Percentiles rank a stretch among this genome's conserved stretches.
These are phyloP conservation scores for Pardalotus punctatus DNA, from an alignment of 2,113 vertebrate genomes.

Conservation along the genomic window DNA sequence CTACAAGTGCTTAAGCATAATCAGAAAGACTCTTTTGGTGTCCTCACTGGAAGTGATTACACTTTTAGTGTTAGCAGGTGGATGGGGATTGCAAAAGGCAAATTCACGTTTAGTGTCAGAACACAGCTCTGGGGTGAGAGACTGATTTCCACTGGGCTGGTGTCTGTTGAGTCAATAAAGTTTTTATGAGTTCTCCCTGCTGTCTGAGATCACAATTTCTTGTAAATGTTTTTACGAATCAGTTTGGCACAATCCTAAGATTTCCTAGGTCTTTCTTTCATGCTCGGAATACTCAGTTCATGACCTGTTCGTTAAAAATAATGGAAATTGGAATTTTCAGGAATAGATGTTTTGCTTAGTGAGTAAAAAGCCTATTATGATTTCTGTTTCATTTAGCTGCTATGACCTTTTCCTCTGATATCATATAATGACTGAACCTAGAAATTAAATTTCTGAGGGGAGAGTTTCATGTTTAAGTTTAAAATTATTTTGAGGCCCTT, in stretches of 20 bases:
- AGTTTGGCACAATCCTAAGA: neutral
- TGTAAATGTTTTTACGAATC: slow-evolving; percentile 32
- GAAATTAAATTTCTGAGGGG: neutral
- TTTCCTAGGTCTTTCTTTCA: neutral
- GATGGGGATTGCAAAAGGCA: neutral
- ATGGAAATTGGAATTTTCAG: slow-evolving; percentile 4
- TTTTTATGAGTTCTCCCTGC: neutral
- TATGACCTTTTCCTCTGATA: neutral
- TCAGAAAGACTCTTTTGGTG: neutral
- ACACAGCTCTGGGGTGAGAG: neutral
- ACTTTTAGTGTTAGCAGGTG: neutral
- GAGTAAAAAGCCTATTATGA: neutral
- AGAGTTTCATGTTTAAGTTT: neutral
- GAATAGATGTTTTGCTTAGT: neutral
- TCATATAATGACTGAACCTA: neutral
- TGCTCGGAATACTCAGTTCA: slow-evolving; percentile 40
- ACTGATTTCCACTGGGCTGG: neutral
- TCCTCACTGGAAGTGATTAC: neutral
- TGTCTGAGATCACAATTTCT: slow-evolving; percentile 33
- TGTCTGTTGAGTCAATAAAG: neutral
- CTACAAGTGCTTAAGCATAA: neutral
- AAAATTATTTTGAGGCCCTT: neutral
- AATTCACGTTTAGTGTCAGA: neutral
- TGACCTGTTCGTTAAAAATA: slow-evolving; percentile 33
- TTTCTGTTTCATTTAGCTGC: neutral